Evolutionary conservation across 2,113 vertebrate species (phyloP).

Genomic region (Ursus arctos): DNA sequence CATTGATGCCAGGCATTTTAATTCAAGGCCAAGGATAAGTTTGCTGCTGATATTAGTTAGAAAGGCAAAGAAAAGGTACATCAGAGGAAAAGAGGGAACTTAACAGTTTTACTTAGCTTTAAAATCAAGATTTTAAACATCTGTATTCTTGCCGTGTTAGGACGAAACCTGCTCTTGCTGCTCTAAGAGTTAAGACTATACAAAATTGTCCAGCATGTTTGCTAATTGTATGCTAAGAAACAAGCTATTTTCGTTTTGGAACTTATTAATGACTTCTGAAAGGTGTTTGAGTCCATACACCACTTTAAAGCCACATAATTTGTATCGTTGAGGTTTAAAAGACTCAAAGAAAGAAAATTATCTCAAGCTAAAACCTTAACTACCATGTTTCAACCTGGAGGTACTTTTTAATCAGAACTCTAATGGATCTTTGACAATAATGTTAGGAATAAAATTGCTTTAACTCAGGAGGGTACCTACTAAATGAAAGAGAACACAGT

Average conservation of each 20-base stretch:
- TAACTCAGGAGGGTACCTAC: constrained; percentile 68
- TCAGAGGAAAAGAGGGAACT: neutral
- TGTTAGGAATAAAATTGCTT: constrained; percentile 69
- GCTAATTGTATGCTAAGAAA: constrained; percentile 56
- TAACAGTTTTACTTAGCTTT: constrained; percentile 12
- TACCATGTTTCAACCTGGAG: constrained; percentile 74
- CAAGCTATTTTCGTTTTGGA: constrained; percentile 68
- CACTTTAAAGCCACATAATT: constrained; percentile 76
- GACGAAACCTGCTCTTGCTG: constrained; percentile 41
- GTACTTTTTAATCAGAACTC: constrained; percentile 71
- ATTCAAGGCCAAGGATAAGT: neutral
- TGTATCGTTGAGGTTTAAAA: constrained; percentile 65
- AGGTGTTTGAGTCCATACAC: constrained; percentile 69
- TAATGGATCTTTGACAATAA: constrained; percentile 82
- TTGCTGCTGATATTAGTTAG: neutral
- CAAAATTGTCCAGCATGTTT: constrained; percentile 35
- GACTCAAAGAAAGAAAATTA: constrained; percentile 80
- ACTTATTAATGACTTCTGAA: constrained; percentile 73
- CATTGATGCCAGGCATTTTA: neutral
- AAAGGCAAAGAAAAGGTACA: neutral
- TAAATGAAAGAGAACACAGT: constrained; percentile 75
- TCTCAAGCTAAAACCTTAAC: constrained; percentile 79
- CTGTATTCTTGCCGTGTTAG: neutral
- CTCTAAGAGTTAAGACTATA: neutral
- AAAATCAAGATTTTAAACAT: constrained; percentile 22